phyloP scores from a whole-genome alignment of 2,888 invertebrate species.

The Neocrepidodera transversa region DNA sequence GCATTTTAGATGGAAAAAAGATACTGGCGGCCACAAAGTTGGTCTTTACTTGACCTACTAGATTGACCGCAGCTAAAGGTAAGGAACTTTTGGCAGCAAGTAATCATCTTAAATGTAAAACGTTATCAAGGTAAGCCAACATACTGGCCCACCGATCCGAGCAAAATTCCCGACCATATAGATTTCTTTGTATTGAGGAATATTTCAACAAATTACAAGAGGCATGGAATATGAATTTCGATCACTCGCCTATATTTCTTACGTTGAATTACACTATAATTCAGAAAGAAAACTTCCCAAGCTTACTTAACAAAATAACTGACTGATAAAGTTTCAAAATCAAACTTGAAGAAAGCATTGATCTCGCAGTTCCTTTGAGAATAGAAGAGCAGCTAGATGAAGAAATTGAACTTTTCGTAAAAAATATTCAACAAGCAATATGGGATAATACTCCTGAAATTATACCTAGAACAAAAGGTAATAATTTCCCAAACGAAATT shows the following conservation, averaged over 20 bases:
- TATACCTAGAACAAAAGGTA: too few relatives aligned
- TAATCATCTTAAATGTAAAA: background rate
- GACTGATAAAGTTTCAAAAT: slow-evolving; percentile 14
- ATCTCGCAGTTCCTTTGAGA: background rate
- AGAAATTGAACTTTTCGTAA: background rate
- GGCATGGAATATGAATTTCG: slow-evolving; percentile 19
- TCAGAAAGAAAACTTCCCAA: slow-evolving; percentile 7
- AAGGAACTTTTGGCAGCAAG: background rate
- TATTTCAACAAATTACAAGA: slow-evolving; percentile 28
- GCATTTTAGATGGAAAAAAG: too few relatives aligned
- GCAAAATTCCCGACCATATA: slow-evolving; percentile 22
- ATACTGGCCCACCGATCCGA: background rate
- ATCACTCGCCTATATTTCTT: slow-evolving; percentile 14
- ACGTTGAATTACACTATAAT: slow-evolving; percentile 8
- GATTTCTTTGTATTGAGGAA: slow-evolving; percentile 24
- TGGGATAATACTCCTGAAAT: too few relatives aligned
- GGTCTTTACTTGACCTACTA: too few relatives aligned
- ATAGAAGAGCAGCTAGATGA: background rate
- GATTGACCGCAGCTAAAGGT: background rate
- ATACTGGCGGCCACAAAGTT: too few relatives aligned
- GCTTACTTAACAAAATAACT: slow-evolving; percentile 5
- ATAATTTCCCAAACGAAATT: too few relatives aligned
- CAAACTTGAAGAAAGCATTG: background rate
- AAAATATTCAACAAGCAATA: too few relatives aligned
- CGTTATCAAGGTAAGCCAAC: background rate